Percentiles rank a stretch among this genome's conserved stretches.
Conservation (phyloP, 2,797 vertebrate species). For the Oophaga sylvatica region DNA sequence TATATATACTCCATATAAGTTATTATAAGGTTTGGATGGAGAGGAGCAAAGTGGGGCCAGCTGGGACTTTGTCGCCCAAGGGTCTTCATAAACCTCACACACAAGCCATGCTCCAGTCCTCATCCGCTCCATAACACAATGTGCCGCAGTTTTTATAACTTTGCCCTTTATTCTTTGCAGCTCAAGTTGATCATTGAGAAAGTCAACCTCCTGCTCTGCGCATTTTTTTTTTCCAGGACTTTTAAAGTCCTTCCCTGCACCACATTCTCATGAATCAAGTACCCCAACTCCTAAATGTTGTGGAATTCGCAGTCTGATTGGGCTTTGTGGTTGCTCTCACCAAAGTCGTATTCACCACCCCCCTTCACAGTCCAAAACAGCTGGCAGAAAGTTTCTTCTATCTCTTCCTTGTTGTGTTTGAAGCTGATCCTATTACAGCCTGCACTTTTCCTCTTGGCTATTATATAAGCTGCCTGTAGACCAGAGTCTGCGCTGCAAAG, state of each 20-base stretch:
- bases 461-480: conserved; percentile 10
- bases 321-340: neutral
- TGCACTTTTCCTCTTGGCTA: conserved; percentile 29
- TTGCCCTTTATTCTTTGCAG: neutral
- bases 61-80: no score
- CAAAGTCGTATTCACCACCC: conserved; percentile 7
- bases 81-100: neutral
- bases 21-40: no score
- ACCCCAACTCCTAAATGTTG: neutral
- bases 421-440: conserved; percentile 44
- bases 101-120: neutral
- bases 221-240: neutral
- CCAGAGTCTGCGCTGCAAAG: conserved; percentile 7
- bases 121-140: neutral
- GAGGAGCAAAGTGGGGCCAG: no score
- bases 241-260: neutral
- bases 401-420: conserved; percentile 44
- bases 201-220: neutral
- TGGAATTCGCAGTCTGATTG: conserved; percentile 1
- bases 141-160: neutral
- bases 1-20: no score
- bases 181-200: neutral
- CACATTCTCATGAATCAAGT: neutral
- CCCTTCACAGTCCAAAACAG: conserved; percentile 43
- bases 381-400: conserved; percentile 52